Conservation (phyloP, 2,797 vertebrate genomes). For the Arvicola amphibius region DNA sequence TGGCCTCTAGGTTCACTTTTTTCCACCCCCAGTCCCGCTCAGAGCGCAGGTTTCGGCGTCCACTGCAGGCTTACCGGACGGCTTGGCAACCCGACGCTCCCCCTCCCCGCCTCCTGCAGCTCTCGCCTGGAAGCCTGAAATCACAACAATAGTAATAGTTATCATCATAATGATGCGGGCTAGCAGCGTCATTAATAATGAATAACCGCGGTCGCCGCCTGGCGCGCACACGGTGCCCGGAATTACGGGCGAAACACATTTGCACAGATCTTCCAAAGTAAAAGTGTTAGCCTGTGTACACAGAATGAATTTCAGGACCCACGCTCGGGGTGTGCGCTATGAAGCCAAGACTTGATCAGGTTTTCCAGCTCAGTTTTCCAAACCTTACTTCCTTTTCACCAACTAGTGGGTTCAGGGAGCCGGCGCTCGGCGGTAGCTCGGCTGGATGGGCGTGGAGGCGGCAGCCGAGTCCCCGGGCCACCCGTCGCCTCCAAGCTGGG, state of each 20-base stretch:
- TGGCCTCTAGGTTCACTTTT: slow-evolving; percentile 56
- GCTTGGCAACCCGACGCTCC: slow-evolving; percentile 26
- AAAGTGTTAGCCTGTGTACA: slow-evolving; percentile 61
- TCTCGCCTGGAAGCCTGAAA: slow-evolving; percentile 69
- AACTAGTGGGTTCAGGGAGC: background rate
- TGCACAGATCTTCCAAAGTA: slow-evolving; percentile 60
- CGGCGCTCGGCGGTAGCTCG: background rate
- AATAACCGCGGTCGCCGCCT: slow-evolving; percentile 66
- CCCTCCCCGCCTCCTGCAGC: slow-evolving; percentile 61
- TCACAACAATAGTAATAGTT: slow-evolving; percentile 84
- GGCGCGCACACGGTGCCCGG: slow-evolving; percentile 55
- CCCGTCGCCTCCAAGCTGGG: background rate
- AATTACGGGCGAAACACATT: slow-evolving; percentile 55
- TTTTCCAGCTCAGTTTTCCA: slow-evolving; percentile 40
- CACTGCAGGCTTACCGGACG: background rate
- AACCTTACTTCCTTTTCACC: slow-evolving; percentile 39
- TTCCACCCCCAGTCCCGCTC: background rate
- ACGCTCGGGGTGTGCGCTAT: background rate
- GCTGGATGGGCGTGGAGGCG: background rate
- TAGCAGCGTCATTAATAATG: slow-evolving; percentile 81
- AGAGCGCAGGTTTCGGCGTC: slow-evolving; percentile 14
- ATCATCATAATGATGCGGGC: slow-evolving; percentile 79
- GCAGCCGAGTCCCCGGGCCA: slow-evolving; percentile 39
- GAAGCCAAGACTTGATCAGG: slow-evolving; percentile 8
- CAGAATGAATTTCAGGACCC: slow-evolving; percentile 54